phyloP scores from a whole-genome alignment of 2,113 vertebrate species.

The Diphyllodes magnificus region DNA sequence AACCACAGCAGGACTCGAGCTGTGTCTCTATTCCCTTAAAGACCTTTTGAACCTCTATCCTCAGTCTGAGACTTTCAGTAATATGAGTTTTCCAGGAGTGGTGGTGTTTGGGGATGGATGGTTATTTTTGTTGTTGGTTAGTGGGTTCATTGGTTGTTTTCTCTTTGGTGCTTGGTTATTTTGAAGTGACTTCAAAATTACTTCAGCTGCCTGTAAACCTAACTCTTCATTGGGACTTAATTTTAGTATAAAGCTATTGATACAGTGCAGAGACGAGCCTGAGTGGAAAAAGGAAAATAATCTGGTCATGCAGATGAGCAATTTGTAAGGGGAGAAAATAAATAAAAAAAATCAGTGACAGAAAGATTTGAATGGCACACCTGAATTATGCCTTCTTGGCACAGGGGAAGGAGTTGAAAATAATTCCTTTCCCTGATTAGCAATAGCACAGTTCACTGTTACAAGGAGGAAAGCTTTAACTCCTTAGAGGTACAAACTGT shows the following conservation, averaged over 20 bases:
- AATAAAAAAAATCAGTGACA: background rate
- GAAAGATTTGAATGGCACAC: background rate
- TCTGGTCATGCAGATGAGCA: background rate
- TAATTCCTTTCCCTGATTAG: constrained; percentile 5
- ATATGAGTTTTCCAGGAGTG: background rate
- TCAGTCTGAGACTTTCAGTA: background rate
- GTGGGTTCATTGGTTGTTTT: background rate
- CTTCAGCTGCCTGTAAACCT: background rate
- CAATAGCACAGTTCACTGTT: background rate
- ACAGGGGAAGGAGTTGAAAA: background rate
- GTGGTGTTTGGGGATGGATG: background rate
- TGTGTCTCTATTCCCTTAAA: background rate
- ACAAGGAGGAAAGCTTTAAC: background rate
- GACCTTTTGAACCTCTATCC: background rate
- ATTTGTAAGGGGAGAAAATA: background rate
- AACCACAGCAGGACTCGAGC: background rate
- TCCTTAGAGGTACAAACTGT: background rate
- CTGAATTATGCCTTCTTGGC: background rate
- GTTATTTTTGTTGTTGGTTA: rapidly evolving
- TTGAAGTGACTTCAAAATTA: background rate
- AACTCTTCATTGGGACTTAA: background rate
- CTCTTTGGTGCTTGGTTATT: background rate
- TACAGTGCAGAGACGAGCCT: background rate
- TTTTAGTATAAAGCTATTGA: background rate
- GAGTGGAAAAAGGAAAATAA: background rate